Evolutionary conservation across 2,113 vertebrate species (phyloP).

Genomic region (Sinocyclocheilus anshuiensis): DNA sequence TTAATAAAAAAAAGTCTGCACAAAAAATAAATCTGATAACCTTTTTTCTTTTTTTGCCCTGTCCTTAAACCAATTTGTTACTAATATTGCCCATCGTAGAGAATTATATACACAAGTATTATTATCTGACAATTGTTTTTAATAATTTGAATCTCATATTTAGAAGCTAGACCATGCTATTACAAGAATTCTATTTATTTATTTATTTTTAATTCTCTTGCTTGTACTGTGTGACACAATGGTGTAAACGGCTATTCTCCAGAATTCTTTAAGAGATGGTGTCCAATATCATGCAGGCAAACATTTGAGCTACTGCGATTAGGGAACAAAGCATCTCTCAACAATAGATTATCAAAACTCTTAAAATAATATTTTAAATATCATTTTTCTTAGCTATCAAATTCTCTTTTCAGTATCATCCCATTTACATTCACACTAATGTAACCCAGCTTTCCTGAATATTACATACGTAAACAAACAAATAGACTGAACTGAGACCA

Average conservation of each 20-base stretch:
- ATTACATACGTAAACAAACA: background rate
- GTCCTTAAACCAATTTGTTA: background rate
- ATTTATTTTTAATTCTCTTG: background rate
- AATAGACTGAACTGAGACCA: background rate
- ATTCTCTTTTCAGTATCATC: background rate
- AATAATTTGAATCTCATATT: background rate
- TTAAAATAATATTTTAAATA: background rate
- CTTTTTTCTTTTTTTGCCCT: background rate
- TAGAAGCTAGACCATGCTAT: background rate
- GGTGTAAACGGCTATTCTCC: background rate
- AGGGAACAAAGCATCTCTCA: constrained; percentile 67
- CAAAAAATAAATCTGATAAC: background rate
- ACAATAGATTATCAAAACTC: constrained; percentile 69
- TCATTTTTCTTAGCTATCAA: background rate
- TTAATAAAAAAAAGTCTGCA: background rate
- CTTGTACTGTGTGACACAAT: background rate
- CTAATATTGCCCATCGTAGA: background rate
- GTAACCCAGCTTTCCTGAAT: background rate
- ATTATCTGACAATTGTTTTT: background rate
- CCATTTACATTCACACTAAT: background rate
- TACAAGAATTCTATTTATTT: background rate
- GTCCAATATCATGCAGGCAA: constrained; percentile 61
- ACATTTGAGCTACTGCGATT: constrained; percentile 58
- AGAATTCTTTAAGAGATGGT: constrained; percentile 33
- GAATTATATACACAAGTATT: background rate